Evolutionary conservation across 2,797 vertebrate genomes (phyloP), one percentile per base, ranked within the genome.

Genomic region (Jordanella pulchra): DNA sequence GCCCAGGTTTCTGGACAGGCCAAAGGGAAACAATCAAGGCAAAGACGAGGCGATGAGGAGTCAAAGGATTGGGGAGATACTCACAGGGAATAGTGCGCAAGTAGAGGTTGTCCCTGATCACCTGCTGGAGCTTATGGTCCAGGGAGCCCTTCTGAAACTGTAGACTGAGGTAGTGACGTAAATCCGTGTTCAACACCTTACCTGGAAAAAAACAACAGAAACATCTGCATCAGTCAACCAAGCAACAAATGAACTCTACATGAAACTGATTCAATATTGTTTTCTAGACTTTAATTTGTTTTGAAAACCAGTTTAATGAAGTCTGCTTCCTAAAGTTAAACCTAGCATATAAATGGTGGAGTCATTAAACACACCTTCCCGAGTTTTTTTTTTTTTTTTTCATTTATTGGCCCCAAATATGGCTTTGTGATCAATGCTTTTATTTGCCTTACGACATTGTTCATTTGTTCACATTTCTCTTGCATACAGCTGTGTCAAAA

Each of bases 41-140:
- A 77, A 25, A 79, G 45, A 69, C 27, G 61, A 15, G 47, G 63
- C 63, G 53, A 35, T 23, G 0, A 28, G 18, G 56, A 39, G 66
- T 35, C 61, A 9, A 3, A 58, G 61, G 64, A 69, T 30, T 69
- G 21, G n/a, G 21, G 3, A 12, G 48, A 0, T 93, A 98, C 97
- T 98, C 94, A 99, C 98, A 99, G 77, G 98, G 98, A 88, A 99
- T 98, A 82, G 98, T 99, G 90, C 98, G 96, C 89, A 99, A 91
- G 92, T 99, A 99, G 84, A 99, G 95, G 92, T 99, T 99, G 93
- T 99, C 98, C 92, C 98, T 94, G 93, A 99, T 99, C 89, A 99
- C 96, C 93, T 99, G 98, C 94, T 99, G 98, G 23, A 99, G 96
- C 88, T 99, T 99, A 81, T 99, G 98, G 93, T 99, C 98, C 93